Evolutionary conservation across 2,113 vertebrate genomes (phyloP).

Genomic region (Syngnathoides biaculeatus): DNA sequence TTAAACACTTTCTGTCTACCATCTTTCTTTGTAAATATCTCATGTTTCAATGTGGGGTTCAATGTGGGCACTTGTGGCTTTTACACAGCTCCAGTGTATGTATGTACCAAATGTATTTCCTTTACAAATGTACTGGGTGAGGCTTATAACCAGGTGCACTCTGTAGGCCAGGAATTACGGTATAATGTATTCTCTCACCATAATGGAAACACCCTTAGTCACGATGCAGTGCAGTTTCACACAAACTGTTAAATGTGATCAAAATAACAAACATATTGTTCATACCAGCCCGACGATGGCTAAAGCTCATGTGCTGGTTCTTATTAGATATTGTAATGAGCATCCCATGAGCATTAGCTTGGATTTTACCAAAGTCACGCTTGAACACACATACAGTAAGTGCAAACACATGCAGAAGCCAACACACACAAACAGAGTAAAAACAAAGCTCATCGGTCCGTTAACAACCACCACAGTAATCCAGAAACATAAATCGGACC

Average conservation of each 20-base stretch:
- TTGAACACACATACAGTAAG: constrained; percentile 8
- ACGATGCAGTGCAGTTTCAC: neutral
- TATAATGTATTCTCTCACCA: no score
- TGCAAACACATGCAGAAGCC: constrained; percentile 5
- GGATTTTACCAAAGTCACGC: constrained; percentile 14
- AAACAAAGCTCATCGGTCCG: constrained; percentile 55
- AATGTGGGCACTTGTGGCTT: no score
- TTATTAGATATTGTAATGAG: neutral
- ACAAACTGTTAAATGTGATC: neutral
- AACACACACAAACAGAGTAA: constrained; percentile 16
- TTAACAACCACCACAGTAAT: constrained; percentile 57
- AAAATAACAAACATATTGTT: neutral
- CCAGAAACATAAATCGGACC: constrained; percentile 62
- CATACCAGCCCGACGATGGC: neutral
- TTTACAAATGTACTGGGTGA: no score
- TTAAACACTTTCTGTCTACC: no score
- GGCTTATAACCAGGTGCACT: no score
- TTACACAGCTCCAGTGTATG: no score
- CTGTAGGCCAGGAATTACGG: no score
- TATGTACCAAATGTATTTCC: no score
- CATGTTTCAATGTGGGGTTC: no score
- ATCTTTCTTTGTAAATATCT: no score
- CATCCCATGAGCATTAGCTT: neutral
- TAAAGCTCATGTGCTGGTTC: neutral
- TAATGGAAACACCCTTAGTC: no score